A percentile compares a stretch with the other conserved stretches of the same genome.
Evolutionary conservation across 1,140 invertebrate species (phyloP).

Genomic region (Wasmannia auropunctata): DNA sequence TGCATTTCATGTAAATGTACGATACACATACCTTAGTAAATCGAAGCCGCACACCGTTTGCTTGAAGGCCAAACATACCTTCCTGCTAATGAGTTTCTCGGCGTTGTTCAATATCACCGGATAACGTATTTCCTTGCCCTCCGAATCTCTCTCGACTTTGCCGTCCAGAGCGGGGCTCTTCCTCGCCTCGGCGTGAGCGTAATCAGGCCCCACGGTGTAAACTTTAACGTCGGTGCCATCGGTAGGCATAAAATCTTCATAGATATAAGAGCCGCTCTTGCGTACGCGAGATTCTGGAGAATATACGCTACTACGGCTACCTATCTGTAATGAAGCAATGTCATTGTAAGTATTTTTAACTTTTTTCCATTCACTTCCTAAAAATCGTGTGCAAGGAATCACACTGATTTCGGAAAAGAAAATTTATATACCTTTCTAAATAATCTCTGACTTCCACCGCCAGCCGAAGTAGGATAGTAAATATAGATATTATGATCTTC

Average conservation of each 20-base stretch:
- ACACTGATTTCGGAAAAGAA: background rate
- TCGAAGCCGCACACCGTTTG: constrained; percentile 99
- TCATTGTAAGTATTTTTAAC: constrained; percentile 4
- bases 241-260: constrained; percentile 99
- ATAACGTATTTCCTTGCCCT: constrained; percentile 99
- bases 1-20: background rate
- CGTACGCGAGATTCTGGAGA: constrained; percentile 98
- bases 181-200: constrained; percentile 99
- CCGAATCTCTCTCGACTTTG: constrained; percentile 99
- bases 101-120: constrained; percentile 98
- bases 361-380: background rate
- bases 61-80: constrained; percentile 99
- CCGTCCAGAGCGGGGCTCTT: constrained; percentile 99
- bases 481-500: constrained; percentile 99
- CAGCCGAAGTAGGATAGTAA: constrained; percentile 99
- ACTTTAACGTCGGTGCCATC: constrained; percentile 94
- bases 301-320: constrained; percentile 98
- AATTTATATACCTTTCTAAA: constrained; percentile 95
- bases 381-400: background rate
- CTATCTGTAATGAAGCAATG: constrained; percentile 89
- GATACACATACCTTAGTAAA: constrained; percentile 91
- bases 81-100: constrained; percentile 99
- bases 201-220: constrained; percentile 98
- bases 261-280: constrained; percentile 99
- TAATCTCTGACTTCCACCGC: constrained; percentile 97